phyloP scores from a whole-genome alignment of 2,113 vertebrate genomes.

The Alces alces region DNA sequence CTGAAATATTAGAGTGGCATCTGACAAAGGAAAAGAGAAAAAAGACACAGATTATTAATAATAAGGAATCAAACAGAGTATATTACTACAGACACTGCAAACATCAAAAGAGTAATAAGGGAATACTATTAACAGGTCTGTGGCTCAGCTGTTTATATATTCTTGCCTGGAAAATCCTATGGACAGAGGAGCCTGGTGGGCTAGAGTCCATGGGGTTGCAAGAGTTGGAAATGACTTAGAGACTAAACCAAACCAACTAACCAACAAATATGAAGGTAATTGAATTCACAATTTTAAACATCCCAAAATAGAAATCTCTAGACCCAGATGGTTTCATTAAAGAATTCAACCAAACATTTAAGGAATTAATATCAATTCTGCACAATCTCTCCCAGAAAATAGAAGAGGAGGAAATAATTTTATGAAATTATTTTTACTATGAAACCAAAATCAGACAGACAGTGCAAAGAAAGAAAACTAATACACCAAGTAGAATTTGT shows the following conservation, averaged over 20 bases:
- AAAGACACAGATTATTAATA: background rate
- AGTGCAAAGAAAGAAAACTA: background rate
- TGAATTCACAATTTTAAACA: background rate
- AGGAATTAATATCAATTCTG: background rate
- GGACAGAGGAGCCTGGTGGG: background rate
- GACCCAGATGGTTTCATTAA: background rate
- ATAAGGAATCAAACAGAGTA: background rate
- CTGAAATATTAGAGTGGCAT: background rate
- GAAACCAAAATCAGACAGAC: background rate
- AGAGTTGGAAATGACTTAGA: background rate
- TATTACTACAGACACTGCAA: background rate
- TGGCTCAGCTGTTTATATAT: background rate
- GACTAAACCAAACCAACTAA: background rate
- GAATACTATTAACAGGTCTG: background rate
- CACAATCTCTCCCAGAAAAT: background rate
- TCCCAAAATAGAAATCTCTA: background rate
- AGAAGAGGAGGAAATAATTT: background rate
- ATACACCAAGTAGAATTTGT: background rate
- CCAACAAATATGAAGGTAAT: background rate
- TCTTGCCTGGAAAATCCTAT: background rate
- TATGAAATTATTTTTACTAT: background rate
- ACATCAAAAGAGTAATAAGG: background rate
- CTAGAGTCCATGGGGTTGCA: background rate
- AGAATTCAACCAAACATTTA: background rate
- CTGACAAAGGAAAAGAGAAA: background rate